Conservation (phyloP, 2,888 invertebrate genomes). For the Elysia crispata region DNA sequence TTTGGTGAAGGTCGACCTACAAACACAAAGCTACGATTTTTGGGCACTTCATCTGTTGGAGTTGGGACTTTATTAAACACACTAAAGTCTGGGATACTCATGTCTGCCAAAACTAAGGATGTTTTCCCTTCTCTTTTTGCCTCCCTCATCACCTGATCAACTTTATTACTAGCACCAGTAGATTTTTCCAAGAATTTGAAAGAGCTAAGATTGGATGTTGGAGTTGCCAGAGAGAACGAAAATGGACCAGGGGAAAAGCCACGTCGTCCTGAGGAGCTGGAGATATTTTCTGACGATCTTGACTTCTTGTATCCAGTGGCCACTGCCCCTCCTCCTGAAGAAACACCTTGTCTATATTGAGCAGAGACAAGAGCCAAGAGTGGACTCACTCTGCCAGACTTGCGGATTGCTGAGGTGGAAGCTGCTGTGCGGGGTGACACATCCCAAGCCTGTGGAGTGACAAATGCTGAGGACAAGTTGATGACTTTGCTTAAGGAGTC, state of each 20-base stretch:
- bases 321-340: conserved; percentile 37
- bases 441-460: conserved; percentile 15
- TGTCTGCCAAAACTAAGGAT: neutral
- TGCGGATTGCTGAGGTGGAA: conserved; percentile 32
- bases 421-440: neutral
- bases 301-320: conserved; percentile 56
- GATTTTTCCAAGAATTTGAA: conserved; percentile 64
- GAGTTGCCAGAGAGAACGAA: conserved; percentile 65
- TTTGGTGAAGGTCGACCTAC: conserved; percentile 19
- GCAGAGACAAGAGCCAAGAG: conserved; percentile 48
- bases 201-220: conserved; percentile 63
- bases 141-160: no score
- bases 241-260: conserved; percentile 59
- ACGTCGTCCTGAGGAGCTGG: conserved; percentile 35
- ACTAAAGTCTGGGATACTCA: conserved; percentile 47
- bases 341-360: conserved; percentile 47
- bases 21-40: conserved; percentile 41
- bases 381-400: conserved; percentile 54
- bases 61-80: conserved; percentile 46
- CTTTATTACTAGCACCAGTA: neutral
- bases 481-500: conserved; percentile 61
- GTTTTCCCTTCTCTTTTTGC: neutral
- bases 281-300: conserved; percentile 65
- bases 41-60: conserved; percentile 41
- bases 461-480: conserved; percentile 50